These are phyloP conservation scores for Drosophila anomalata DNA, from an alignment of 2,888 invertebrate genomes.

Conservation along the genomic window DNA sequence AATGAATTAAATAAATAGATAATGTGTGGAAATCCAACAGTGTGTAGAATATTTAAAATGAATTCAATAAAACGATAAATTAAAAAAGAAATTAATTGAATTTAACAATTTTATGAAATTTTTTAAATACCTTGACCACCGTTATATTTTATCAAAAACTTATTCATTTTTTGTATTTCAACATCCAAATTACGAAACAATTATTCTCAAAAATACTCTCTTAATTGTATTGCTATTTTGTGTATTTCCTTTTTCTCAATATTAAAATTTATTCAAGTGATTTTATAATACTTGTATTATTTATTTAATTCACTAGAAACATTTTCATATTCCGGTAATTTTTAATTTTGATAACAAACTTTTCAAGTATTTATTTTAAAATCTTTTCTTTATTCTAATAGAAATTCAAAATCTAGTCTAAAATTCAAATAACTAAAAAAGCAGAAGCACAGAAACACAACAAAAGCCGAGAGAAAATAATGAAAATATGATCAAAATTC, in stretches of 20 bases:
- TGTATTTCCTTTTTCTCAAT: too few relatives aligned
- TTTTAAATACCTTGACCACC: too few relatives aligned
- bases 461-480: conserved; percentile 14
- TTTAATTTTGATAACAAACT: background rate
- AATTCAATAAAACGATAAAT: background rate
- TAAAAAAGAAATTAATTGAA: background rate
- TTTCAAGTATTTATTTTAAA: background rate
- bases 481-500: conserved; percentile 35
- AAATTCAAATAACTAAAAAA: background rate
- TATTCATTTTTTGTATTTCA: background rate
- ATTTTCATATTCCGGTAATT: background rate
- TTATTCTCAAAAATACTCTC: too few relatives aligned
- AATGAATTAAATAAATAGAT: background rate
- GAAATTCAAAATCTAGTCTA: conserved; percentile 9
- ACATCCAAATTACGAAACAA: too few relatives aligned
- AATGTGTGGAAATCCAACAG: conserved; percentile 18
- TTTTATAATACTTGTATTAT: background rate
- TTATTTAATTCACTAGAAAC: background rate
- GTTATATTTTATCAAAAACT: too few relatives aligned
- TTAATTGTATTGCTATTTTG: too few relatives aligned
- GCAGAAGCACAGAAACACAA: conserved; percentile 8
- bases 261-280: background rate
- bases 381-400: background rate
- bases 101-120: too few relatives aligned
- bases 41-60: conserved; percentile 10